Conservation (phyloP, 2,113 vertebrate genomes). For the Sceloporus tristichus region DNA sequence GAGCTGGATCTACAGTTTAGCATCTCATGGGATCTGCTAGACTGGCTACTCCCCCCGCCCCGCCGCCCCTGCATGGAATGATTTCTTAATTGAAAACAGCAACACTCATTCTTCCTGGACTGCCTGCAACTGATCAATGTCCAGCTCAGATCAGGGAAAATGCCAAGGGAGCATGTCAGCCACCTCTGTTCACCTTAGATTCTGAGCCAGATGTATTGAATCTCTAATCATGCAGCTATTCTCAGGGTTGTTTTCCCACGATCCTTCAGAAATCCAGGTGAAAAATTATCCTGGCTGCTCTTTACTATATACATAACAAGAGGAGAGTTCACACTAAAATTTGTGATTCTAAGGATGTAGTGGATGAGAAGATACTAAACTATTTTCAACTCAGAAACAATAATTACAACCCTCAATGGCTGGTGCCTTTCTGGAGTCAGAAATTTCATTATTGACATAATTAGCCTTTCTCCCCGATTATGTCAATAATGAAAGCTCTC, state of each 20-base stretch:
- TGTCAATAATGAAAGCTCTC: too few species aligned
- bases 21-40: background rate
- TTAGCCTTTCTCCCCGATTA: background rate
- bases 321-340: background rate
- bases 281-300: background rate
- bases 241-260: background rate
- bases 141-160: background rate
- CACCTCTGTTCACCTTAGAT: fast-evolving
- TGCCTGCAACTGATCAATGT: background rate
- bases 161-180: background rate
- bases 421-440: background rate
- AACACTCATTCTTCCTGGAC: background rate
- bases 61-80: background rate
- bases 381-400: background rate
- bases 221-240: background rate
- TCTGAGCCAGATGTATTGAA: background rate
- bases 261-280: background rate
- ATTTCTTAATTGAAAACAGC: background rate
- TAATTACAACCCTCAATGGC: background rate
- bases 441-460: background rate
- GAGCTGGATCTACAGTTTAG: background rate
- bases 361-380: background rate
- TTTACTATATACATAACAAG: background rate
- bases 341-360: background rate
- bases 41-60: background rate